Evolutionary conservation across 2,113 vertebrate species (phyloP).

Genomic region (Arvicanthis niloticus): DNA sequence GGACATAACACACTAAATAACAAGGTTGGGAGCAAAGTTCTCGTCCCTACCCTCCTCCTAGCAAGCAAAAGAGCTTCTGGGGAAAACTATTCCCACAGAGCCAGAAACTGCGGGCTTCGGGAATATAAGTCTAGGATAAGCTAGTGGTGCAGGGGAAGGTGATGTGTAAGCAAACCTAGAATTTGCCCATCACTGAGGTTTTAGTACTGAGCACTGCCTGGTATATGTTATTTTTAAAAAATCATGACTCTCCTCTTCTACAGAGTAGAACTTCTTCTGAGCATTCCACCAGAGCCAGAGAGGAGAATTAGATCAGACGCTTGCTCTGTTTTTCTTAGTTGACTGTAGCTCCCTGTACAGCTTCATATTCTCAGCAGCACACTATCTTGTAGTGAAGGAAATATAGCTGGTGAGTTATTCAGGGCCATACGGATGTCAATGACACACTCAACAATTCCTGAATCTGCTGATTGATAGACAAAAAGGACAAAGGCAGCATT

Average conservation of each 20-base stretch:
- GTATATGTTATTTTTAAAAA: neutral
- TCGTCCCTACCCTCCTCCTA: neutral
- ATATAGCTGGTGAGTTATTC: neutral
- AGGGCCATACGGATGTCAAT: neutral
- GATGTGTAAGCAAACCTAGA: neutral
- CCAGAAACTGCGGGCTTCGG: neutral
- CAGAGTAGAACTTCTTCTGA: neutral
- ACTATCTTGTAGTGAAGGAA: neutral
- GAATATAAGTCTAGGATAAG: conserved; percentile 1
- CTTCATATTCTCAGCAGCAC: neutral
- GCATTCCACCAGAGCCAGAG: neutral
- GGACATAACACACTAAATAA: neutral
- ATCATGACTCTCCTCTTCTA: neutral
- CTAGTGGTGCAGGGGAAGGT: neutral
- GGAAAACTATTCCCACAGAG: neutral
- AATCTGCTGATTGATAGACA: neutral
- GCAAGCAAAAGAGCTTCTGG: neutral
- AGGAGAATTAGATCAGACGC: neutral
- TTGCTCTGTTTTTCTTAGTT: neutral
- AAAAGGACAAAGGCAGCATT: neutral
- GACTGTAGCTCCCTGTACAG: neutral
- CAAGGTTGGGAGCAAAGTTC: neutral
- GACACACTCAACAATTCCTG: neutral
- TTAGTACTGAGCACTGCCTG: neutral
- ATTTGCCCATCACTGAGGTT: neutral